Evolutionary conservation across 2,888 invertebrate species (phyloP).

Genomic region (Tetheella fluctuosa): DNA sequence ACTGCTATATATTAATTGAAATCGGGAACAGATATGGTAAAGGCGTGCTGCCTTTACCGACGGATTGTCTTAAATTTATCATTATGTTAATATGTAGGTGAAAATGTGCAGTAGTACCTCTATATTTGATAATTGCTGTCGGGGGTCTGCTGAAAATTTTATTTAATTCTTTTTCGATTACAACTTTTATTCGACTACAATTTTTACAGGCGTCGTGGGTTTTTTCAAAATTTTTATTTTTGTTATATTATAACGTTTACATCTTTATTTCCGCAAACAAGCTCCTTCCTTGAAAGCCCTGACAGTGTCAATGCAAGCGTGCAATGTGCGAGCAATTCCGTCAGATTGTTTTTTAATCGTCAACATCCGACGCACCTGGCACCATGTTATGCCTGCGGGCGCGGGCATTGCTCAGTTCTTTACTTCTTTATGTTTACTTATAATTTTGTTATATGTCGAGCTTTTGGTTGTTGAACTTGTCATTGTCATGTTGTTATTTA

Average conservation of each 20-base stretch:
- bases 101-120: too few species aligned
- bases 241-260: not conserved
- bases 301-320: not conserved
- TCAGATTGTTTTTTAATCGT: not conserved
- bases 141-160: too few species aligned
- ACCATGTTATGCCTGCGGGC: not conserved
- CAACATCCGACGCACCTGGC: constrained; percentile 1
- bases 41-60: too few species aligned
- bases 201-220: too few species aligned
- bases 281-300: not conserved
- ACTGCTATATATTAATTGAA: too few species aligned
- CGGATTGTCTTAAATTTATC: too few species aligned
- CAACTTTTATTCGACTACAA: too few species aligned
- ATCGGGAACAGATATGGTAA: too few species aligned
- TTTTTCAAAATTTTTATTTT: too few species aligned
- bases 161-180: too few species aligned
- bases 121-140: too few species aligned
- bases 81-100: too few species aligned
- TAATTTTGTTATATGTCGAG: not conserved
- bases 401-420: not conserved
- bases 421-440: not conserved
- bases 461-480: not conserved
- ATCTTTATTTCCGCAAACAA: not conserved
- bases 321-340: not conserved
- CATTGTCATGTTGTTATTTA: not conserved